Percentiles rank a stretch among this genome's conserved stretches.
Evolutionary conservation across 2,113 vertebrate species (phyloP).

Genomic region (Hyaena hyaena): DNA sequence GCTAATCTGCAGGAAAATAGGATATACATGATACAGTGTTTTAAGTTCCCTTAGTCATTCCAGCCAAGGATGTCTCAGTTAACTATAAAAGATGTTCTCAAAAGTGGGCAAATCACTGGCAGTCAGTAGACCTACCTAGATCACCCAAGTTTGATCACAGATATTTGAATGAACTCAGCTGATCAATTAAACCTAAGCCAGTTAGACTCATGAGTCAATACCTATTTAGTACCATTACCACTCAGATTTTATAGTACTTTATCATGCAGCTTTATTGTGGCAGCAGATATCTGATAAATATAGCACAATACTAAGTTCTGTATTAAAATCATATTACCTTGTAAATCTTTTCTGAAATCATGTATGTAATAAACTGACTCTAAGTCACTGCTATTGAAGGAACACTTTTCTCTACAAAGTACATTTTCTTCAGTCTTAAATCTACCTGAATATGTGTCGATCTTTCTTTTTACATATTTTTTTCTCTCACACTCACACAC

Average conservation of each 20-base stretch:
- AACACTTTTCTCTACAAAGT: neutral
- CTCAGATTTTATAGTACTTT: neutral
- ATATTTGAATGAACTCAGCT: neutral
- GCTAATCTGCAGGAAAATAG: neutral
- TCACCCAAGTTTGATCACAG: neutral
- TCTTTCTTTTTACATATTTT: neutral
- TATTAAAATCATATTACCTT: neutral
- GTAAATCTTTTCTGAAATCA: neutral
- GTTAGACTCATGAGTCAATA: neutral
- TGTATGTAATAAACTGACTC: neutral
- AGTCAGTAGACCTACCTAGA: neutral
- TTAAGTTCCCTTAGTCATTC: neutral
- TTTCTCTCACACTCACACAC: neutral
- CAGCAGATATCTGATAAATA: neutral
- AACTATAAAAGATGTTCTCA: neutral
- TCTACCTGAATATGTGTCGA: neutral
- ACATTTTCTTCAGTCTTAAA: conserved; percentile 21
- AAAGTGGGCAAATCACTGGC: neutral
- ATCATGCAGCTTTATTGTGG: neutral
- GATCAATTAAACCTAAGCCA: neutral
- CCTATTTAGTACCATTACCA: neutral
- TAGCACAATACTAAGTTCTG: neutral
- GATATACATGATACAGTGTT: neutral
- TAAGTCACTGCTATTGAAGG: neutral
- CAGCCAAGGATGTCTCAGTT: neutral